phyloP scores from a whole-genome alignment of 2,888 invertebrate species.

The Peribatodes rhomboidaria region DNA sequence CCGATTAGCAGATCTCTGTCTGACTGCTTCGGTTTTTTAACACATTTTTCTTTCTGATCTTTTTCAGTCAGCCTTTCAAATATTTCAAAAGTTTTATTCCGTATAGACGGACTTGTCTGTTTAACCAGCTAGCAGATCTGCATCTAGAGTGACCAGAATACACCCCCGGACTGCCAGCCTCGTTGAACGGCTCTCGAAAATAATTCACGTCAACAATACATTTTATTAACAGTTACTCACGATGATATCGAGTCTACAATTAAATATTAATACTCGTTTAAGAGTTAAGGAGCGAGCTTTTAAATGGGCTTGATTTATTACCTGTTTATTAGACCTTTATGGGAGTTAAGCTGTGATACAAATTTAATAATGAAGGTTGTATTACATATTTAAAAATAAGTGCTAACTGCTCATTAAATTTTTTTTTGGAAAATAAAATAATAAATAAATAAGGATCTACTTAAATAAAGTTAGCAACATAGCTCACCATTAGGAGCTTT shows the following conservation, averaged over 20 bases:
- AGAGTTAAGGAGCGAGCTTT: slow-evolving; percentile 18
- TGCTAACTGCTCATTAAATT: too few species aligned
- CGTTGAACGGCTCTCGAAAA: slow-evolving; percentile 75
- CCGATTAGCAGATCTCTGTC: too few species aligned
- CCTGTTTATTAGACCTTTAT: slow-evolving; percentile 35
- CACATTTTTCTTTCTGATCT: too few species aligned
- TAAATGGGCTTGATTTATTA: slow-evolving; percentile 43
- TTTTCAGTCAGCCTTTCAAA: too few species aligned
- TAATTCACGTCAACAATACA: slow-evolving; percentile 85
- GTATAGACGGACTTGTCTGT: too few species aligned
- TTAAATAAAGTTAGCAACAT: too few species aligned
- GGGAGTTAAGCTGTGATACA: slow-evolving; percentile 1
- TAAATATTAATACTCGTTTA: slow-evolving; percentile 77
- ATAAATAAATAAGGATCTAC: too few species aligned
- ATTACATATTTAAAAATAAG: background rate
- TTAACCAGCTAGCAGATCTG: too few species aligned
- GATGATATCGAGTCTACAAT: slow-evolving; percentile 85
- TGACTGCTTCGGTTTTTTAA: too few species aligned
- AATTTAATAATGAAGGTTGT: background rate
- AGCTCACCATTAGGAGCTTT: too few species aligned
- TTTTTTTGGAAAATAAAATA: too few species aligned
- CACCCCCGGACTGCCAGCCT: slow-evolving; percentile 54
- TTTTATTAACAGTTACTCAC: slow-evolving; percentile 85
- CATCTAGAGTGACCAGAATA: slow-evolving; percentile 55
- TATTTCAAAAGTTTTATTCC: too few species aligned